Evolutionary conservation across 2,888 invertebrate species (phyloP).

Genomic region (Anorthoa munda): DNA sequence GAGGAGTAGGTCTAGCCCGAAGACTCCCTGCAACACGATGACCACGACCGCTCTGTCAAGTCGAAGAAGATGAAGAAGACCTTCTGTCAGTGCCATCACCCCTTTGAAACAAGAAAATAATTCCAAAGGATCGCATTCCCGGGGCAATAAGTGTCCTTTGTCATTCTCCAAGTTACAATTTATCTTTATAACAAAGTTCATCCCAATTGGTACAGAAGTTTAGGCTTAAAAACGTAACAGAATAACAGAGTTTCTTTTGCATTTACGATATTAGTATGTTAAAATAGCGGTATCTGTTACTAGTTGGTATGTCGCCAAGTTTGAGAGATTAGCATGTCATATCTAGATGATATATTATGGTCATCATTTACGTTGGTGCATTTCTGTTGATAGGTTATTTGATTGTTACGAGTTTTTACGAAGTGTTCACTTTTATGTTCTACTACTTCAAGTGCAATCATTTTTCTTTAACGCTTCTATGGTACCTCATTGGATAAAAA

Average conservation of each 20-base stretch:
- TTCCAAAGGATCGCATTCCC: neutral
- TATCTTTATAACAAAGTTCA: no score
- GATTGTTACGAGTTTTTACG: neutral
- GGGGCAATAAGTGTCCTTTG: no score
- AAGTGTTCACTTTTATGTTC: neutral
- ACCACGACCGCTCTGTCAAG: no score
- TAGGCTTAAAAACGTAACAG: neutral
- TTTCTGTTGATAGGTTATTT: neutral
- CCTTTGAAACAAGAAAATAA: no score
- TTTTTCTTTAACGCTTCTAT: neutral
- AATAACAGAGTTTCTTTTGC: neutral
- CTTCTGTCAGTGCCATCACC: no score
- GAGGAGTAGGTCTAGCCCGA: neutral
- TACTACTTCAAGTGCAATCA: neutral
- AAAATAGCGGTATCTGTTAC: slow-evolving; percentile 34
- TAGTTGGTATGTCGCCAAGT: slow-evolving; percentile 11
- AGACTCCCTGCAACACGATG: no score
- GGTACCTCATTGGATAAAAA: neutral
- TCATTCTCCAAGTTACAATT: no score
- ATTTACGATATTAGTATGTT: neutral
- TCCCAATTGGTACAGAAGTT: neutral
- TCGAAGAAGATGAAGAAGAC: no score
- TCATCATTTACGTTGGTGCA: neutral
- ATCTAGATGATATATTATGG: neutral
- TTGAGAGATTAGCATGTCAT: neutral